Percentiles rank a stretch among this genome's conserved stretches.
These are phyloP conservation scores for Harpagoxenus sublaevis DNA, from an alignment of 2,888 invertebrate species.

Conservation along the genomic window DNA sequence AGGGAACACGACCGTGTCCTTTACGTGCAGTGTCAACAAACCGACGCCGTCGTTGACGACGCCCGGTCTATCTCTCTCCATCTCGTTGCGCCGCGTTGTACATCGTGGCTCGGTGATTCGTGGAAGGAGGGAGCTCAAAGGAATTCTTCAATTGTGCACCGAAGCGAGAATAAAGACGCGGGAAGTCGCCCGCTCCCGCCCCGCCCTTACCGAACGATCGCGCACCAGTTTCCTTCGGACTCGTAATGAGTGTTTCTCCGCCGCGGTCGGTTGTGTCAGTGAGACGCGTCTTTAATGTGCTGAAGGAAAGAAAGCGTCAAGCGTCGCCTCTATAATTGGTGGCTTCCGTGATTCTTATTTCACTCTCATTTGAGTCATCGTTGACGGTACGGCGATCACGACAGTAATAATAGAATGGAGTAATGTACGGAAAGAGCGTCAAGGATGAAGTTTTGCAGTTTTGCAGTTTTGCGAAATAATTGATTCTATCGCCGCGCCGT, in stretches of 20 bases:
- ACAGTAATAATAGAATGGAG: neutral
- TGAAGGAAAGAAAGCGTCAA: neutral
- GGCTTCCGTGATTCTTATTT: neutral
- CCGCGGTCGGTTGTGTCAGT: neutral
- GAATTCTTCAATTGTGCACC: conserved; percentile 43
- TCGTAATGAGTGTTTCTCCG: conserved; percentile 40
- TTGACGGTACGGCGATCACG: too few species aligned
- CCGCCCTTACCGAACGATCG: conserved; percentile 18
- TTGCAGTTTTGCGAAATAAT: conserved; percentile 13
- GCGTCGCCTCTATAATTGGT: conserved; percentile 30
- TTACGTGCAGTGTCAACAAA: conserved; percentile 67
- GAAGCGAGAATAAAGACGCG: conserved; percentile 54
- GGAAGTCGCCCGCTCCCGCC: conserved; percentile 29
- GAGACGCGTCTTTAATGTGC: conserved; percentile 31
- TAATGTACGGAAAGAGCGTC: neutral
- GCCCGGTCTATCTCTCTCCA: conserved; percentile 3
- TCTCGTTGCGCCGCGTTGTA: conserved; percentile 2
- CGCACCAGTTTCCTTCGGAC: conserved; percentile 22
- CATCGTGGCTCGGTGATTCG: conserved; percentile 38
- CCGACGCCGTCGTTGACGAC: conserved; percentile 38
- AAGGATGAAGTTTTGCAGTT: too few species aligned
- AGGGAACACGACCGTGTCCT: conserved; percentile 43
- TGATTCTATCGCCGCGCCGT: neutral
- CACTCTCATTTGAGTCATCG: neutral
- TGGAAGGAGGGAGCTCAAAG: conserved; percentile 37